These are phyloP conservation scores for Sebastes fasciatus DNA, from an alignment of 2,113 vertebrate species.

Conservation along the genomic window DNA sequence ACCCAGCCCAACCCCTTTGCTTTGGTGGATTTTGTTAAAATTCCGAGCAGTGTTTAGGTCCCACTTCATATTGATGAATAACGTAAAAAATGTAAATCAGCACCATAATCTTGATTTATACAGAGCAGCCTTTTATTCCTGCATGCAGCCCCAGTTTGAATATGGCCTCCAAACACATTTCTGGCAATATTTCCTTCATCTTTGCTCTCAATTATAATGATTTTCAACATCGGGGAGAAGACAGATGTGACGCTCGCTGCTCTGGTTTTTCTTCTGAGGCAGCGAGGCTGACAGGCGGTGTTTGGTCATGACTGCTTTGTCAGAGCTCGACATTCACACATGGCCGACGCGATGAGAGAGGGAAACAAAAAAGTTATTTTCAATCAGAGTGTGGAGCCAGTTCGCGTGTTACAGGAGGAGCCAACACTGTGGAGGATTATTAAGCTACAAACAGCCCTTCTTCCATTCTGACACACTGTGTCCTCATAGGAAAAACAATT, in stretches of 20 bases:
- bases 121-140: constrained; percentile 9
- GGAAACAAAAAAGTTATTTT: constrained; percentile 32
- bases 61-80: constrained; percentile 16
- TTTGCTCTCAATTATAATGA: constrained; percentile 59
- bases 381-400: not conserved
- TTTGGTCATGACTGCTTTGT: constrained; percentile 52
- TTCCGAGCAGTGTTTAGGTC: not conserved
- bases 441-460: constrained; percentile 8
- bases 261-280: constrained; percentile 50
- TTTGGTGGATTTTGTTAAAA: constrained; percentile 6
- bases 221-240: constrained; percentile 46
- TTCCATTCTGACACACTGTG: not conserved
- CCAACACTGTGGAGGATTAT: constrained; percentile 1
- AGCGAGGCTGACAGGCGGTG: constrained; percentile 27
- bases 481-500: not conserved
- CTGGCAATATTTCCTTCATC: constrained; percentile 40
- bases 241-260: constrained; percentile 51
- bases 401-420: constrained; percentile 2
- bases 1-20: not conserved
- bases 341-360: constrained; percentile 13
- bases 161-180: constrained; percentile 36
- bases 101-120: constrained; percentile 42
- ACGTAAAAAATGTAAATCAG: constrained; percentile 27
- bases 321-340: constrained; percentile 47
- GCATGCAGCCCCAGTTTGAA: constrained; percentile 14